Conservation (phyloP, 2,797 vertebrate genomes). For the Danio albolineatus region DNA sequence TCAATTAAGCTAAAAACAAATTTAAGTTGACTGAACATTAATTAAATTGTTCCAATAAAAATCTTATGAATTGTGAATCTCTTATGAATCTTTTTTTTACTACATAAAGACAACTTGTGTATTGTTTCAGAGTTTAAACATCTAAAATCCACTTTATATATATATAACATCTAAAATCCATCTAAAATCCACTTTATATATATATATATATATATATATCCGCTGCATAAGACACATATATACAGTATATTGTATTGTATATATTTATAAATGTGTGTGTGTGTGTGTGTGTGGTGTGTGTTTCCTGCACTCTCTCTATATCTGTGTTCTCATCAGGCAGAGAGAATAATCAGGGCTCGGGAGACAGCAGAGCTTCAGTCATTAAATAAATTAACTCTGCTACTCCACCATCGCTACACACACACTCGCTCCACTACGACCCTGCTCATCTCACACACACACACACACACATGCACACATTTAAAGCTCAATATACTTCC, state of each 20-base stretch:
- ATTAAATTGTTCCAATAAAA: too few species aligned
- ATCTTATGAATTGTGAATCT: too few species aligned
- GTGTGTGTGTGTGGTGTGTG: neutral
- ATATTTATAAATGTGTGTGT: too few species aligned
- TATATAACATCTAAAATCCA: too few species aligned
- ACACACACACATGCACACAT: conserved; percentile 22
- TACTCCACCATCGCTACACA: conserved; percentile 77
- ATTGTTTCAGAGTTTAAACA: too few species aligned
- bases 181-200: too few species aligned
- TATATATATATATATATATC: too few species aligned
- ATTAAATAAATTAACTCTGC: conserved; percentile 87
- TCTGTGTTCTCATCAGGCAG: conserved; percentile 80
- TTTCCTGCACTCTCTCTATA: conserved; percentile 60
- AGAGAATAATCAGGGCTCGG: conserved; percentile 83
- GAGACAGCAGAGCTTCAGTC: conserved; percentile 81
- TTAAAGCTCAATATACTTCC: conserved; percentile 16
- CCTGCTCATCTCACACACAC: conserved; percentile 65
- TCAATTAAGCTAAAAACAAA: too few species aligned
- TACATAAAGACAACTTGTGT: neutral
- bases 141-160: neutral
- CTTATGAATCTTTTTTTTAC: too few species aligned
- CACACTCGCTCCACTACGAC: conserved; percentile 63
- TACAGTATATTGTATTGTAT: too few species aligned
- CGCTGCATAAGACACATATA: too few species aligned
- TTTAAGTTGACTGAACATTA: too few species aligned